Conservation (phyloP, 2,113 vertebrate species). For the Melanostigma gelatinosum region DNA sequence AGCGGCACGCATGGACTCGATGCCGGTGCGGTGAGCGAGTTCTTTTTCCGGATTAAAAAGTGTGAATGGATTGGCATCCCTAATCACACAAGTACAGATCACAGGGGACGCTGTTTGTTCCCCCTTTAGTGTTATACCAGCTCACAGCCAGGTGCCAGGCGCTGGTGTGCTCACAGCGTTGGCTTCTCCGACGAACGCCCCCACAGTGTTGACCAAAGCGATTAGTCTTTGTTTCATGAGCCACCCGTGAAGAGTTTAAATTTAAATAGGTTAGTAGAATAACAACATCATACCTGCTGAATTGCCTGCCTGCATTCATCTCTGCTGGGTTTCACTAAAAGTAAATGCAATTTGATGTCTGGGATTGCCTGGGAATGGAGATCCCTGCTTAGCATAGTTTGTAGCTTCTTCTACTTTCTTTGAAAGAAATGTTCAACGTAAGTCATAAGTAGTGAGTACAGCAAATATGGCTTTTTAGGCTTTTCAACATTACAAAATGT, state of each 20-base stretch:
- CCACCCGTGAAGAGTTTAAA: slow-evolving; percentile 62
- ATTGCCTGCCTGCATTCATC: slow-evolving; percentile 45
- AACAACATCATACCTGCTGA: slow-evolving; percentile 57
- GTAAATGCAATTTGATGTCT: slow-evolving; percentile 48
- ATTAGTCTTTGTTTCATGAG: slow-evolving; percentile 73
- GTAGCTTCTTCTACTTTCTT: not conserved
- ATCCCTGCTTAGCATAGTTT: slow-evolving; percentile 25
- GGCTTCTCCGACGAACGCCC: slow-evolving; percentile 67
- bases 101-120: slow-evolving; percentile 70
- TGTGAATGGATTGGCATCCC: slow-evolving; percentile 68
- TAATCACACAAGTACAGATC: slow-evolving; percentile 69
- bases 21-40: slow-evolving; percentile 33
- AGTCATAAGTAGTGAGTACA: not conserved
- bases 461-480: slow-evolving; percentile 41
- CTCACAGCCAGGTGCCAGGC: slow-evolving; percentile 57
- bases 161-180: slow-evolving; percentile 67
- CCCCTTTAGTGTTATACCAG: slow-evolving; percentile 59
- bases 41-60: slow-evolving; percentile 63
- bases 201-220: slow-evolving; percentile 71
- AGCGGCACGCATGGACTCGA: slow-evolving; percentile 25
- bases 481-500: slow-evolving; percentile 17
- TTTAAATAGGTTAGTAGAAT: slow-evolving; percentile 71
- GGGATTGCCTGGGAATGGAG: slow-evolving; percentile 19
- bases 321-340: slow-evolving; percentile 52
- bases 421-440: slow-evolving; percentile 17